Evolutionary conservation across 2,888 invertebrate species (phyloP).

Genomic region (Mythimna loreyi): DNA sequence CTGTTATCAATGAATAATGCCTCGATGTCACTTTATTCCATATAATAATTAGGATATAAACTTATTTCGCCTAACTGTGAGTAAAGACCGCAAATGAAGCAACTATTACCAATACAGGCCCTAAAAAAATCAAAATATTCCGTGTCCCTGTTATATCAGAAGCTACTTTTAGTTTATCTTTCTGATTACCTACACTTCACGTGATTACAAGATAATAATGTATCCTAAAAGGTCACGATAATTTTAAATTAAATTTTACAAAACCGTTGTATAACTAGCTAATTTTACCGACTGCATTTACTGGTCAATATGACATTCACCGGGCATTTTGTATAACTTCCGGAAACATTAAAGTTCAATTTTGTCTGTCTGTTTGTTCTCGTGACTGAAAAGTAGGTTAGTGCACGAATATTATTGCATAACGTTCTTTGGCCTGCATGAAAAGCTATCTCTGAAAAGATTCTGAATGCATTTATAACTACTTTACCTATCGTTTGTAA

Average conservation of each 20-base stretch:
- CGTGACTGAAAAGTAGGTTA: conserved; percentile 58
- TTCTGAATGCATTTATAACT: conserved; percentile 33
- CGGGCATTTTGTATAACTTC: conserved; percentile 46
- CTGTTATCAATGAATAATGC: too few species aligned
- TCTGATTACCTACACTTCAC: conserved; percentile 16
- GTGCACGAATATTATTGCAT: conserved; percentile 52
- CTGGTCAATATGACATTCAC: conserved; percentile 50
- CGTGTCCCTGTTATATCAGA: conserved; percentile 13
- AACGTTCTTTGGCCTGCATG: conserved; percentile 48
- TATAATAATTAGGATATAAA: too few species aligned
- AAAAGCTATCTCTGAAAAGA: conserved; percentile 48
- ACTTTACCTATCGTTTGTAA: conserved; percentile 21
- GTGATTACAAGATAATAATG: conserved; percentile 36
- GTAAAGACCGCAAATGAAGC: not conserved
- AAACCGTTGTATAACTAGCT: conserved; percentile 53
- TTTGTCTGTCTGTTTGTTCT: conserved; percentile 56
- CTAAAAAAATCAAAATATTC: conserved; percentile 12
- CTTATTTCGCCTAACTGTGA: not conserved
- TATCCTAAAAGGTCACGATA: conserved; percentile 51
- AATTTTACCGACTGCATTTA: conserved; percentile 31
- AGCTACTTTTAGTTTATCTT: conserved; percentile 9
- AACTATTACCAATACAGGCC: not conserved
- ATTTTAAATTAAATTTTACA: conserved; percentile 46
- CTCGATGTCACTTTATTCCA: too few species aligned
- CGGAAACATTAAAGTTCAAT: conserved; percentile 60